Evolutionary conservation across 2,797 vertebrate species (phyloP).

Genomic region (Dendrocincla tyrannina): DNA sequence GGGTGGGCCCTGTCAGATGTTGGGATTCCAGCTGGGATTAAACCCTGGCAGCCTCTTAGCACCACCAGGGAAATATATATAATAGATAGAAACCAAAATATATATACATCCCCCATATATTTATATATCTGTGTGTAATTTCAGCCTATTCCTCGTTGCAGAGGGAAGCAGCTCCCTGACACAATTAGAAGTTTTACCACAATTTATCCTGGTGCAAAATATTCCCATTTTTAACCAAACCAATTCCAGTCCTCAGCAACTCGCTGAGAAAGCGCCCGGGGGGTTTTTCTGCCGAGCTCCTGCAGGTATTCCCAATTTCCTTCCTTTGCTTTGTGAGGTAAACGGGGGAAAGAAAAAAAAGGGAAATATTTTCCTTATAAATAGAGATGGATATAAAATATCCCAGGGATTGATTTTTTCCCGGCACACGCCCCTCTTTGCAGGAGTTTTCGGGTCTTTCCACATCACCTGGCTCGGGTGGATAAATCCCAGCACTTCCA

Average conservation of each 20-base stretch:
- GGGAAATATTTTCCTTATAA: neutral
- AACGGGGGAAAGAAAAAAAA: neutral
- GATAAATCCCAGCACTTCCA: neutral
- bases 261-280: neutral
- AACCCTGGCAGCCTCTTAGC: neutral
- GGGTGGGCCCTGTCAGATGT: neutral
- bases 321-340: neutral
- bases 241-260: neutral
- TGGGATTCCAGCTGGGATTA: neutral
- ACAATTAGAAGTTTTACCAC: neutral
- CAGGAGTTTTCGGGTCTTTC: neutral
- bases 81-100: fast-evolving
- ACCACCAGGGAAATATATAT: neutral
- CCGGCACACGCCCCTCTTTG: neutral
- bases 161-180: neutral
- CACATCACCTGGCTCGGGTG: fast-evolving
- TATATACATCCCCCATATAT: fast-evolving
- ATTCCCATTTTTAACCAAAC: neutral
- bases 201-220: neutral
- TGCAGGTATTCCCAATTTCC: neutral
- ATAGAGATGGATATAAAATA: neutral
- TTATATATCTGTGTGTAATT: fast-evolving
- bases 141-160: neutral
- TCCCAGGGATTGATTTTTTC: neutral
- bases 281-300: neutral